phyloP scores from a whole-genome alignment of 2,888 invertebrate species.

The Tillus elongatus region DNA sequence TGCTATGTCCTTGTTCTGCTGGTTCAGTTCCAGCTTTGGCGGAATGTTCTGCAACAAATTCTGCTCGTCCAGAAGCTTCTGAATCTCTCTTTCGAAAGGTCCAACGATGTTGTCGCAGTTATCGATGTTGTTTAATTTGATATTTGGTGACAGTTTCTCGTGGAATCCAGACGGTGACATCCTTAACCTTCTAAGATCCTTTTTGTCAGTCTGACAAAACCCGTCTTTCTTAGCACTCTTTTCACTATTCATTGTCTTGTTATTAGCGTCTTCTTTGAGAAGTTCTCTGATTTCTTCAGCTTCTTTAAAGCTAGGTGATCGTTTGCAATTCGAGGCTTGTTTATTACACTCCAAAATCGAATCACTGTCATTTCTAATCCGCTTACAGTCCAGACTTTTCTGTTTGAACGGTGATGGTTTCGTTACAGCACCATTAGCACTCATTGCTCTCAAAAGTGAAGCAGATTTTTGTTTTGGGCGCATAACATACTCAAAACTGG shows the following conservation, averaged over 20 bases:
- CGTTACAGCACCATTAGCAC: constrained; percentile 30
- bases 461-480: too few relatives aligned
- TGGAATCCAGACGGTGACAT: constrained; percentile 49
- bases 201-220: constrained; percentile 58
- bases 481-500: constrained; percentile 53
- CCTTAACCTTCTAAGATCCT: constrained; percentile 46
- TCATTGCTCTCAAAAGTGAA: constrained; percentile 33
- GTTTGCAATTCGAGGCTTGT: constrained; percentile 36
- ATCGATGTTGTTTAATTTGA: constrained; percentile 48
- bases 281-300: constrained; percentile 39
- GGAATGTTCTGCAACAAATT: constrained; percentile 54
- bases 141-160: constrained; percentile 35
- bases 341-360: constrained; percentile 40
- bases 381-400: constrained; percentile 35
- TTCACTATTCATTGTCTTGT: constrained; percentile 47
- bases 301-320: constrained; percentile 42
- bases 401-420: constrained; percentile 26
- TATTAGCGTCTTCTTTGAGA: constrained; percentile 40
- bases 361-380: constrained; percentile 37
- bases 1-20: constrained; percentile 53
- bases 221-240: constrained; percentile 53
- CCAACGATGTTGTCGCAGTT: constrained; percentile 44
- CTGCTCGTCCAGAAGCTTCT: constrained; percentile 67
- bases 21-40: constrained; percentile 51
- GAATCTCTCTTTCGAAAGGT: constrained; percentile 72